Evolutionary conservation across 2,888 invertebrate species (phyloP).

Genomic region (Ornithoptera priamus): DNA sequence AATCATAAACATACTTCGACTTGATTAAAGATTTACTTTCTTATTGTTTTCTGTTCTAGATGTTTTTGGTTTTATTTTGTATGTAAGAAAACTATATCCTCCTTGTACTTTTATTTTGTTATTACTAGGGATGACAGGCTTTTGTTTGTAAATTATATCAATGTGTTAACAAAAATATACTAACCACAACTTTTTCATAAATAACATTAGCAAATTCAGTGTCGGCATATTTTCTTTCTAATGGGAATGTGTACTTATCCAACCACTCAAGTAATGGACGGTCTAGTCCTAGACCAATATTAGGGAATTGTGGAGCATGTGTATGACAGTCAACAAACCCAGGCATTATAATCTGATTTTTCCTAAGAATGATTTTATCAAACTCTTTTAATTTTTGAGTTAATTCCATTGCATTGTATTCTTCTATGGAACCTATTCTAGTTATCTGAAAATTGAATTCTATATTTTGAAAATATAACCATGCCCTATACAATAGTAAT

Average conservation of each 20-base stretch:
- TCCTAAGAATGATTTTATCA: constrained; percentile 44
- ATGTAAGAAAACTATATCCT: not conserved
- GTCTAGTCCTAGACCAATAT: constrained; percentile 90
- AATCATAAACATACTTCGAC: no score
- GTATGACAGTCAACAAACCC: constrained; percentile 95
- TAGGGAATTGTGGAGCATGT: constrained; percentile 94
- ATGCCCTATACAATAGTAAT: not conserved
- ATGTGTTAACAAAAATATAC: constrained; percentile 43
- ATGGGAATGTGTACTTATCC: constrained; percentile 90
- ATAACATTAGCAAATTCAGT: constrained; percentile 83
- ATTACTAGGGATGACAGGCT: not conserved
- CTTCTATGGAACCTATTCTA: constrained; percentile 45
- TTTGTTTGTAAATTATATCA: not conserved
- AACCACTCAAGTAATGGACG: constrained; percentile 91
- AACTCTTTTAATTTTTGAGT: constrained; percentile 42
- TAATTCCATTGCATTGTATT: constrained; percentile 43
- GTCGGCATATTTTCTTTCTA: constrained; percentile 87
- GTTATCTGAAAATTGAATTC: constrained; percentile 50
- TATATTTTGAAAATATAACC: constrained; percentile 9
- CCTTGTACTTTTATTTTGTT: not conserved
- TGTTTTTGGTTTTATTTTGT: no score
- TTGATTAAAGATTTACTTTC: no score
- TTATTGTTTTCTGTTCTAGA: no score
- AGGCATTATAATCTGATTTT: constrained; percentile 88
- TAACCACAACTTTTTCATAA: constrained; percentile 90